Percentiles rank a stretch among this genome's conserved stretches.
phyloP scores from a whole-genome alignment of 1,140 invertebrate genomes.

The Piezodorus guildinii region DNA sequence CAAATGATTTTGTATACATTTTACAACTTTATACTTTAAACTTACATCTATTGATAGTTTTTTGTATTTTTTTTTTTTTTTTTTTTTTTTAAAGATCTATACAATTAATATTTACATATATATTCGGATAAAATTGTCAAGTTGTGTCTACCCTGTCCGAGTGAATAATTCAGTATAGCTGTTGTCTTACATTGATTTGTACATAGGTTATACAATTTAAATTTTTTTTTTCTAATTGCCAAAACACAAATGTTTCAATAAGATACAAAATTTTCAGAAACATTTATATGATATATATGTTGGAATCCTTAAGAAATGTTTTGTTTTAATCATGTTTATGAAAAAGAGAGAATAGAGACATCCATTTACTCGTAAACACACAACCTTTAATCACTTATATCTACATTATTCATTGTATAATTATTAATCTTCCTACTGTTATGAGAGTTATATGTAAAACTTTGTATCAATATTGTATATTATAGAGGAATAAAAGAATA shows the following conservation, averaged over 20 bases:
- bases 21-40: conserved; percentile 18
- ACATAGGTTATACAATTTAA: conserved; percentile 9
- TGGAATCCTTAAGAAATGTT: background rate
- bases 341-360: conserved; percentile 7
- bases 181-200: conserved; percentile 10
- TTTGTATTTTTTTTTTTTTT: conserved; percentile 11
- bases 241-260: background rate
- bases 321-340: background rate
- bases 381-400: conserved; percentile 14
- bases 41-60: conserved; percentile 22
- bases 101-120: conserved; percentile 24
- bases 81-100: conserved; percentile 19
- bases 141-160: conserved; percentile 24
- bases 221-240: background rate
- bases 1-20: conserved; percentile 16
- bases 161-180: conserved; percentile 20
- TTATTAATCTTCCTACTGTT: conserved; percentile 14
- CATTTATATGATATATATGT: background rate
- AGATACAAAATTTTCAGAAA: too few relatives aligned
- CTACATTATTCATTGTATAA: conserved; percentile 11
- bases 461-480: conserved; percentile 17
- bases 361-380: conserved; percentile 15
- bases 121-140: conserved; percentile 25
- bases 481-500: conserved; percentile 21
- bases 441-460: conserved; percentile 17